Percentiles rank a stretch among this genome's conserved stretches.
phyloP scores from a whole-genome alignment of 2,888 invertebrate species.

The Teleiodes luculella region DNA sequence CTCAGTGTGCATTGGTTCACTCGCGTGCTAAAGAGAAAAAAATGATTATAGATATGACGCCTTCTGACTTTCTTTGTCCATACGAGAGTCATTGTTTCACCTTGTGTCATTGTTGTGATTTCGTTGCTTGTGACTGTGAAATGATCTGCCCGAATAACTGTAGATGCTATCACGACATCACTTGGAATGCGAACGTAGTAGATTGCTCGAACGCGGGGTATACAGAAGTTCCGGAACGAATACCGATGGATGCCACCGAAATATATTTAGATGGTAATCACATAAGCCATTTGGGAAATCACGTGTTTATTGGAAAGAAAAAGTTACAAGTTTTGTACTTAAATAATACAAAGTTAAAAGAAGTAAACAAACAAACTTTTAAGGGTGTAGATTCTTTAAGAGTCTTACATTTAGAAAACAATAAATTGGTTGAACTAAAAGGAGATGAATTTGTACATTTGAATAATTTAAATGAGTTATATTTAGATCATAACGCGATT shows the following conservation, averaged over 20 bases:
- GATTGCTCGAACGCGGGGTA: constrained; percentile 88
- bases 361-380: constrained; percentile 88
- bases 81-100: constrained; percentile 91
- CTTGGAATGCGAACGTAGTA: constrained; percentile 90
- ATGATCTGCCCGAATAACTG: constrained; percentile 93
- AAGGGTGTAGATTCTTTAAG: constrained; percentile 86
- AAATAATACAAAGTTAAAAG: constrained; percentile 86
- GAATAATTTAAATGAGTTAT: constrained; percentile 85
- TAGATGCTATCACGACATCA: constrained; percentile 90
- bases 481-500: constrained; percentile 88
- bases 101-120: constrained; percentile 93
- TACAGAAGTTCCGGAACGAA: constrained; percentile 84
- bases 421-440: constrained; percentile 84
- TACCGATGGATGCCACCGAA: constrained; percentile 94
- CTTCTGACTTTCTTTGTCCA: constrained; percentile 88
- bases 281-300: constrained; percentile 86
- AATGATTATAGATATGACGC: constrained; percentile 82
- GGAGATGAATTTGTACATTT: constrained; percentile 89
- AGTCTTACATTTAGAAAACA: constrained; percentile 87
- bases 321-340: constrained; percentile 86
- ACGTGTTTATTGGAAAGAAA: constrained; percentile 91
- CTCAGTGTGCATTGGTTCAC: constrained; percentile 86
- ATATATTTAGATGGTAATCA: constrained; percentile 91
- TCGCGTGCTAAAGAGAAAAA: constrained; percentile 83
- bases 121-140: constrained; percentile 93